Percentiles rank a stretch among this genome's conserved stretches.
These are phyloP conservation scores for Decapterus maruadsi DNA, from an alignment of 2,797 vertebrate genomes.

Conservation along the genomic window DNA sequence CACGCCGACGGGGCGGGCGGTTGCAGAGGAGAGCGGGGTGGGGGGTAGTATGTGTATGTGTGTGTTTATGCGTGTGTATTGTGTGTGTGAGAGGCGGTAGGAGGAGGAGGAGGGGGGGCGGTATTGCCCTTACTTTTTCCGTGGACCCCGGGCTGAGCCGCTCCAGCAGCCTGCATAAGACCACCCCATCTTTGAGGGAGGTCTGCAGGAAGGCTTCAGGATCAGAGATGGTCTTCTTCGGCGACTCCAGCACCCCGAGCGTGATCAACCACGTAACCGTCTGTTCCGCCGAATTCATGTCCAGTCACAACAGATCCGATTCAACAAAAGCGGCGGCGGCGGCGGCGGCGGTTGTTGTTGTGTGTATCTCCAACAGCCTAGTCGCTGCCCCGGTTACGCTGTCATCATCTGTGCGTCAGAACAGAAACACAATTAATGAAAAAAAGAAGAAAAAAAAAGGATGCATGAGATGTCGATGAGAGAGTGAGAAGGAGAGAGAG, in stretches of 20 bases:
- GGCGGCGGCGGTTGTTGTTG: slow-evolving; percentile 3
- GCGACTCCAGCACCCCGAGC: slow-evolving; percentile 96
- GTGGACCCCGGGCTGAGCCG: slow-evolving; percentile 94
- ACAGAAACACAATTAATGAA: slow-evolving; percentile 63
- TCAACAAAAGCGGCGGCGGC: slow-evolving; percentile 60
- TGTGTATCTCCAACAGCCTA: slow-evolving; percentile 50
- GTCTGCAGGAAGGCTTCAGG: slow-evolving; percentile 92
- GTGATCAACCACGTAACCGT: slow-evolving; percentile 98
- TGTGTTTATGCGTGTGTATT: too few relatives aligned
- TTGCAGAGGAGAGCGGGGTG: slow-evolving; percentile 11
- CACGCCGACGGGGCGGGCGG: slow-evolving; percentile 61
- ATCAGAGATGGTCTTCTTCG: slow-evolving; percentile 96
- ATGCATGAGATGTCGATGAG: slow-evolving; percentile 72
- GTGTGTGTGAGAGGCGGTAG: too few relatives aligned
- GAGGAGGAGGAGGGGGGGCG: neutral
- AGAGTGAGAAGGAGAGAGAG: slow-evolving; percentile 59
- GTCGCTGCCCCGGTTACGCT: slow-evolving; percentile 65
- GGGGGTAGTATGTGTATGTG: neutral
- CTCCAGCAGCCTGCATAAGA: slow-evolving; percentile 93
- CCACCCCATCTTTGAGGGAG: slow-evolving; percentile 95
- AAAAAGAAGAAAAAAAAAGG: slow-evolving; percentile 19
- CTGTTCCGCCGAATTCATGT: slow-evolving; percentile 97
- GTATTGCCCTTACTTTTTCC: slow-evolving; percentile 89
- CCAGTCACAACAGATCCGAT: slow-evolving; percentile 70
- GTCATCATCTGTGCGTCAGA: slow-evolving; percentile 77